A percentile compares a stretch with the other conserved stretches of the same genome.
These are phyloP conservation scores for Carabus problematicus DNA, from an alignment of 2,888 invertebrate species.

Conservation along the genomic window DNA sequence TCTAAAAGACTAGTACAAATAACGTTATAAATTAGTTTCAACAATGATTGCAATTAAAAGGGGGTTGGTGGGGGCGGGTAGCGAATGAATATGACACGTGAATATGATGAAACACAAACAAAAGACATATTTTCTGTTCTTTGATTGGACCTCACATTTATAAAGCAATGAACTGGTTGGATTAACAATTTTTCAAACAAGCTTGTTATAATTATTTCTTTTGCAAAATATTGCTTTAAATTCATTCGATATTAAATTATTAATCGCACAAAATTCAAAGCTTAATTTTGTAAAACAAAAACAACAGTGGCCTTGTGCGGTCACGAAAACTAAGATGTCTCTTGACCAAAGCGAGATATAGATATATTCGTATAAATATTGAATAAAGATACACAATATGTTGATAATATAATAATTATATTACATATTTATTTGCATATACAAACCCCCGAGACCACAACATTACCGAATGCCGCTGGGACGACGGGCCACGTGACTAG, in stretches of 20 bases:
- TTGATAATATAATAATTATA: slow-evolving; percentile 10
- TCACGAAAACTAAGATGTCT: no score
- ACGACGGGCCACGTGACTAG: neutral
- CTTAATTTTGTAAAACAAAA: no score
- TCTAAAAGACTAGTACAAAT: neutral
- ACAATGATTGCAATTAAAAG: slow-evolving; percentile 3
- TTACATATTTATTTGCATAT: neutral
- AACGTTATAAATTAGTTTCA: slow-evolving; percentile 2
- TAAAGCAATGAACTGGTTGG: neutral
- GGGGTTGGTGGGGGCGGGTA: no score
- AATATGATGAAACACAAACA: slow-evolving; percentile 28
- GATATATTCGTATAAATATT: no score
- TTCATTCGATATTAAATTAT: no score
- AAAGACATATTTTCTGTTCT: slow-evolving; percentile 19
- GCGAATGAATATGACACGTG: slow-evolving; percentile 21
- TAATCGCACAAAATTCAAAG: no score
- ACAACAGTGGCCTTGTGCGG: no score
- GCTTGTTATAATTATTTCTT: no score
- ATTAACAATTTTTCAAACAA: neutral
- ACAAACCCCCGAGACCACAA: slow-evolving; percentile 29
- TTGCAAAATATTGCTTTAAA: no score
- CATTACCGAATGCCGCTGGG: slow-evolving; percentile 21
- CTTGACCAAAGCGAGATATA: no score
- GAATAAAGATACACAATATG: no score
- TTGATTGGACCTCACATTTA: slow-evolving; percentile 6